Evolutionary conservation across 2,113 vertebrate species (phyloP).

Genomic region (Lates calcarifer): DNA sequence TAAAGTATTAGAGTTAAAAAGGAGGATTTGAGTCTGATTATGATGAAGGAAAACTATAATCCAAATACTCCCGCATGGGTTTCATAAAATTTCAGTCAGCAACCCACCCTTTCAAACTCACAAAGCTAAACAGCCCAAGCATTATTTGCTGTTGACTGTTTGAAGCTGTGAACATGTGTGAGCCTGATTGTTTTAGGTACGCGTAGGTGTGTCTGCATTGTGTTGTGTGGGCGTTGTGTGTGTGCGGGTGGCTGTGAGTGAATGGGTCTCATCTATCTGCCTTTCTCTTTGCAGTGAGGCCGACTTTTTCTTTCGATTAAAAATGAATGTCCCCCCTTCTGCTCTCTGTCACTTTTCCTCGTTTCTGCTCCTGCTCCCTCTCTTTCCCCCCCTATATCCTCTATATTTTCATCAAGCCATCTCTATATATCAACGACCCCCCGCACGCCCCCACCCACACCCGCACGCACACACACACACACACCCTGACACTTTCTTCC

Average conservation of each 20-base stretch:
- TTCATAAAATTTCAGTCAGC: slow-evolving; percentile 37
- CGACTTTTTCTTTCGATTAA: slow-evolving; percentile 71
- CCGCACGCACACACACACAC: neutral
- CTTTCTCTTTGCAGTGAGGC: slow-evolving; percentile 29
- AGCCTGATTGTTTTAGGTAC: neutral
- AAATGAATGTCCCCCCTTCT: slow-evolving; percentile 70
- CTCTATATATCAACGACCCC: slow-evolving; percentile 53
- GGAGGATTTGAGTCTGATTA: slow-evolving; percentile 75
- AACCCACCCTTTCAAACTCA: slow-evolving; percentile 38
- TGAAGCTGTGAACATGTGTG: slow-evolving; percentile 18
- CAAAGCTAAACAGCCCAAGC: slow-evolving; percentile 41
- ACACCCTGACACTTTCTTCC: slow-evolving; percentile 5
- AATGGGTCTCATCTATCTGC: slow-evolving; percentile 54
- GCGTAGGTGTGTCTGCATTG: slow-evolving; percentile 34
- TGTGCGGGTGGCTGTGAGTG: slow-evolving; percentile 6
- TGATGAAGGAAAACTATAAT: slow-evolving; percentile 71
- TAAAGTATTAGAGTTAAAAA: slow-evolving; percentile 79
- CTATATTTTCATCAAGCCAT: slow-evolving; percentile 65
- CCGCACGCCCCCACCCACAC: neutral
- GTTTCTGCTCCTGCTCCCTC: slow-evolving; percentile 24
- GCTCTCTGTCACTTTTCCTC: slow-evolving; percentile 65
- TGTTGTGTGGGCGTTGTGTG: neutral
- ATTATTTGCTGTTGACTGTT: slow-evolving; percentile 17
- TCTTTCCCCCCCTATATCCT: slow-evolving; percentile 49
- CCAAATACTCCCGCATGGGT: slow-evolving; percentile 60